Evolutionary conservation across 2,797 vertebrate species (phyloP), one percentile per base, ranked within the genome.

Genomic region (Anas capensis): DNA sequence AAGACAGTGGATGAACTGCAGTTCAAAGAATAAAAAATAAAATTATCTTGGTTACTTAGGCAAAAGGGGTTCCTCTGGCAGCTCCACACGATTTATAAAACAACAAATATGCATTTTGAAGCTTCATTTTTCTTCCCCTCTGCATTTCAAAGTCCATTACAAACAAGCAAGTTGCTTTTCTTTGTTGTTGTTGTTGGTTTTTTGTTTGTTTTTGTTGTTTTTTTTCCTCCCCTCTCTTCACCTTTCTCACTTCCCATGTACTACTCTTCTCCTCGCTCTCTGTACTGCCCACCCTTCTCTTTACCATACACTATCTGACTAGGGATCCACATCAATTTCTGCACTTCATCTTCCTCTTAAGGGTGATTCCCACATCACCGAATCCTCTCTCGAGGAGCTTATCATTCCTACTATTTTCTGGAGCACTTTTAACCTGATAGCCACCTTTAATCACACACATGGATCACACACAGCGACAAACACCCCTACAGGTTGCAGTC

Each of bases 301-400:
- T 33, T 46, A 26, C 6, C 29, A 57, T 6, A 3, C 1, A 1
- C 13, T n/a, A 1, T 10, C 34, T 48, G 58, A 14, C 31, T 40
- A 31, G 24, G 38, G 6, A 62, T 42, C 15, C 24, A 27, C 19
- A 16, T 80, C 1, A 38, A 57, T 91, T 77, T 34, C 34, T 70
- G 3, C 8, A 20, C 26, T 87, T 36, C 14, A 5, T 38, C 20
- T 58, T 85, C 18, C n/a, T 51, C 57, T 65, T 36, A 17, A 19
- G 20, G 66, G 21, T 0, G 2, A 80, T 21, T 48, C 14, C 18
- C 44, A 54, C 6, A 11, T 2, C 36, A 64, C 15, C 2, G 1
- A 65, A 14, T 16, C 17, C 10, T 95, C 15, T 38, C 73, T 84
- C 33, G 46, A 79, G n/a, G 6, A 72, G 2, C 16, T 46, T 53